Conservation (phyloP, 2,113 vertebrate species). For the Dipodomys ordii region DNA sequence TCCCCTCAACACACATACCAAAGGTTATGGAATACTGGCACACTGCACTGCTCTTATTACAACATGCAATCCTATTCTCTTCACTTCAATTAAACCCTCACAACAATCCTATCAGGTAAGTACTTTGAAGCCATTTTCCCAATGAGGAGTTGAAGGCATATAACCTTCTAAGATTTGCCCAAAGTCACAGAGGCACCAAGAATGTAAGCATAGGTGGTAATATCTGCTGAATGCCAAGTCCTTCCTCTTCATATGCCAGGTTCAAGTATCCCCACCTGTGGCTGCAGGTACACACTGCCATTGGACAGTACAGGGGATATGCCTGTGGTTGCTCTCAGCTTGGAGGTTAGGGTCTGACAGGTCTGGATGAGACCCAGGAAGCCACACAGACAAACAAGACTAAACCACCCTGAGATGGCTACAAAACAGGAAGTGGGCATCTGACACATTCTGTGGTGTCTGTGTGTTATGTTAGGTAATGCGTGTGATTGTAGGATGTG, state of each 20-base stretch:
- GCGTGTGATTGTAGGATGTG: too few species aligned
- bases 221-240: rapidly evolving
- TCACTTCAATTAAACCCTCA: too few species aligned
- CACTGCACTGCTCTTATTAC: rapidly evolving
- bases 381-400: background rate
- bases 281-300: background rate
- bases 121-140: background rate
- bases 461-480: too few species aligned
- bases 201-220: background rate
- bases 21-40: too few species aligned
- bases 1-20: too few species aligned
- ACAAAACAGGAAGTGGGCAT: background rate
- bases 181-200: rapidly evolving
- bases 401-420: background rate
- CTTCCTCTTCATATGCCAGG: background rate
- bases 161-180: background rate
- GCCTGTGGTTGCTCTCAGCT: too few species aligned
- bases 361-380: background rate
- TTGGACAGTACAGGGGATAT: background rate
- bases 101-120: background rate
- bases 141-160: background rate
- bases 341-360: too few species aligned
- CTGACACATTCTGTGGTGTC: background rate
- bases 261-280: rapidly evolving
- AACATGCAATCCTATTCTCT: too few species aligned